Evolutionary conservation across 1,140 invertebrate species (phyloP).

Genomic region (Cyphomyrmex costatus): DNA sequence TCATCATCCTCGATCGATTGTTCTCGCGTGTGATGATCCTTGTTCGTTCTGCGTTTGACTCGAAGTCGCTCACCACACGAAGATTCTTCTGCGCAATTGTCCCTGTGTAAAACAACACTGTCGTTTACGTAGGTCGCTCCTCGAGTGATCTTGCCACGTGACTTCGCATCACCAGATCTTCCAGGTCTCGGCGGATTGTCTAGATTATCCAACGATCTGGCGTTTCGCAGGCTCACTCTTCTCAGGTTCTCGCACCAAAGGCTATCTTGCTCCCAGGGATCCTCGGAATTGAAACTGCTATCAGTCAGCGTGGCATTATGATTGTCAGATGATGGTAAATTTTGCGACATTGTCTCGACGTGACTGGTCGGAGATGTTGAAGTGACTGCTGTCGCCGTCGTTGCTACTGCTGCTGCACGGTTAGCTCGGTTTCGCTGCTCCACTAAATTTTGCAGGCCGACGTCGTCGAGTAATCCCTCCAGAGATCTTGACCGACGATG

Average conservation of each 20-base stretch:
- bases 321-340: neutral
- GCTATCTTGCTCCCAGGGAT: slow-evolving; percentile 94
- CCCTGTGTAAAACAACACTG: slow-evolving; percentile 83
- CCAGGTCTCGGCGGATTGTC: slow-evolving; percentile 85
- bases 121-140: slow-evolving; percentile 93
- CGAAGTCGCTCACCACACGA: slow-evolving; percentile 64
- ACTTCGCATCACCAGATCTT: slow-evolving; percentile 63
- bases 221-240: slow-evolving; percentile 92
- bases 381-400: neutral
- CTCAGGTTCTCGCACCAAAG: slow-evolving; percentile 93
- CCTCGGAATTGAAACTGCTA: slow-evolving; percentile 86
- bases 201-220: slow-evolving; percentile 92
- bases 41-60: slow-evolving; percentile 72
- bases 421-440: slow-evolving; percentile 78
- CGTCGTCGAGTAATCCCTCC: slow-evolving; percentile 89
- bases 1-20: slow-evolving; percentile 18
- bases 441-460: slow-evolving; percentile 83
- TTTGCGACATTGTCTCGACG: neutral
- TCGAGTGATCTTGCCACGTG: slow-evolving; percentile 87
- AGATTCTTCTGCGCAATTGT: slow-evolving; percentile 45
- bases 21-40: slow-evolving; percentile 73
- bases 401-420: slow-evolving; percentile 43
- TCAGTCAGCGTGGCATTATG: neutral
- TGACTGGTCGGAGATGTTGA: slow-evolving; percentile 7
- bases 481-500: slow-evolving; percentile 88